Evolutionary conservation across 2,797 vertebrate genomes (phyloP), one percentile per base, ranked within the genome.

Genomic region (Poecilia velifera): DNA sequence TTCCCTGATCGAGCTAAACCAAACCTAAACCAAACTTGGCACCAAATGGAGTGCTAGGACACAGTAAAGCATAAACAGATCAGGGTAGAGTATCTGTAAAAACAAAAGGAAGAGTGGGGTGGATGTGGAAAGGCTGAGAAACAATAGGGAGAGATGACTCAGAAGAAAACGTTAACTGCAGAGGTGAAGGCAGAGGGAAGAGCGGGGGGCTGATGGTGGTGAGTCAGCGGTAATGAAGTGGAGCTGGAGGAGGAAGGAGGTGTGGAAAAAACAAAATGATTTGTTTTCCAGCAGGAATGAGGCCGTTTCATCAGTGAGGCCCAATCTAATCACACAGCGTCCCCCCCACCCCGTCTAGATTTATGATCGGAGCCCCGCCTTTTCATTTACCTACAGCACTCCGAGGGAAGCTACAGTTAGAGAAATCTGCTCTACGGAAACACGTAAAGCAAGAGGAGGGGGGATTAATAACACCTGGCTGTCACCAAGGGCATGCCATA

Each of bases 401-500:
- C 64, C 51, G 13, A 80, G 16, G 82, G 82, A 74, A 53, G 74
- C 87, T 80, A 81, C 51, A 28, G 49, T 79, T 84, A 0, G 31
- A 79, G 76, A 78, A 76, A 83, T 75, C 85, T 79, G 83, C 73
- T 84, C 89, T 92, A 92, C 46, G 59, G 78, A 82, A 77, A 86
- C 62, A 51, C 66, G 74, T 62, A 78, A 85, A 86, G 57, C 66
- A 77, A 55, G 20, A 45, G 51, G 62, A 47, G 41, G 72, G 28
- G 68, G 45, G 16, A 68, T 70, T 43, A 81, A 87, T 76, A 93
- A 94, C 91, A 95, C 94, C 95, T 94, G 90, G 84, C 83, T 78
- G 82, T 94, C 94, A 95, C 92, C 92, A 94, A 85, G 85, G 85
- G 89, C 93, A 94, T 94, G 93, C 83, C 77, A 95, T 90, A 92